Evolutionary conservation across 2,888 invertebrate genomes (phyloP).

Genomic region (Apodemia duryi): DNA sequence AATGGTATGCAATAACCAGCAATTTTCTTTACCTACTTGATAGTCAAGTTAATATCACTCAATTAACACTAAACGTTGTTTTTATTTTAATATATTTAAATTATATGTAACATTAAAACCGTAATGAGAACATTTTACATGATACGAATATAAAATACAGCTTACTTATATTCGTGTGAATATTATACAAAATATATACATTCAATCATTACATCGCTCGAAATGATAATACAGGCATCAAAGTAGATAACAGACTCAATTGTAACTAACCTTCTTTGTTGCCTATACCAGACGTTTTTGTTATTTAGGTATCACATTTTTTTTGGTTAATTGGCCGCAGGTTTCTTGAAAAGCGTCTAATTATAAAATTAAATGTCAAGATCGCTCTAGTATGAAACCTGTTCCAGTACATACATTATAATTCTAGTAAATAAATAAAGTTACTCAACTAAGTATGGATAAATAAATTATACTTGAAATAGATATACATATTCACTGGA

Average conservation of each 20-base stretch:
- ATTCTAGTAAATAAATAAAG: not conserved
- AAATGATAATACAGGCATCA: conserved; percentile 33
- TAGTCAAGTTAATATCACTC: not conserved
- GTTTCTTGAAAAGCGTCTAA: conserved; percentile 40
- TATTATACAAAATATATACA: conserved; percentile 71
- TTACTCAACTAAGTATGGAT: not conserved
- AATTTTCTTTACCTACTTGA: too few species aligned
- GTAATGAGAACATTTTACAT: conserved; percentile 18
- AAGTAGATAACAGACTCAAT: not conserved
- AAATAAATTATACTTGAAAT: conserved; percentile 1
- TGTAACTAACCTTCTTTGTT: not conserved
- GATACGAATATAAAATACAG: conserved; percentile 50
- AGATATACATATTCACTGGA: not conserved
- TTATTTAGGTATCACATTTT: conserved; percentile 47
- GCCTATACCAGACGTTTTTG: conserved; percentile 30
- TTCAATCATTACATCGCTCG: conserved; percentile 40
- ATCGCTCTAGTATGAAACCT: conserved; percentile 4
- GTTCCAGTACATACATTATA: not conserved
- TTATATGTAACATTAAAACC: conserved; percentile 4
- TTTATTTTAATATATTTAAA: too few species aligned
- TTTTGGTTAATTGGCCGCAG: conserved; percentile 38
- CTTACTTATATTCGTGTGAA: conserved; percentile 47
- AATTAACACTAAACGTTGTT: not conserved
- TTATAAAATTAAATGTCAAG: conserved; percentile 3
- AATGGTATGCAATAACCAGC: too few species aligned